Base-by-base conservation (phyloP, 2,888 invertebrate species). In the Apodemia hepburni region DNA sequence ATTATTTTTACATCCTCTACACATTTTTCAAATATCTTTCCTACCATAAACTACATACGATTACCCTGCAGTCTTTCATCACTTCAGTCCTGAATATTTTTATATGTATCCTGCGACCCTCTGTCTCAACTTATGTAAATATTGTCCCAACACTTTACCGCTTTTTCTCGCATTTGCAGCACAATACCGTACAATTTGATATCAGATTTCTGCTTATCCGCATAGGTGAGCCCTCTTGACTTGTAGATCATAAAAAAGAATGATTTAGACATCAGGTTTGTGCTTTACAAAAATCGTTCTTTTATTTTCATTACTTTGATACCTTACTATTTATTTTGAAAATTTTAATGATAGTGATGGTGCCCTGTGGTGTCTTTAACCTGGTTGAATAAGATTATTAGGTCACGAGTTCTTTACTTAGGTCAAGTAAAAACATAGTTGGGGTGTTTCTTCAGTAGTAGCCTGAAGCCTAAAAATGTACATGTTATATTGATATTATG, bases 61-160 rank as follows among this genome's bases (percentile, higher is more conserved):
- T 38, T 38, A 38, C 38, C 38, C 38, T 76, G 75, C 83, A 85
- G 87, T 84, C 84, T 84, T 80, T 84, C 87, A 86, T 87, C 88
- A 85, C 86, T 84, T 86, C 82, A 82, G 77, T 78, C 84, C 87
- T 88, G 88, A 89, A 90, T 90, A 90, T 89, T 85, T 89, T 86
- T 78, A 78, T 81, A 83, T 80, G 79, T 80, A 85, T 81, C 77
- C 74, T 73, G 74, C 72, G 77, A 80, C 80, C 84, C 88, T 89
- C 87, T 89, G 89, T 86, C 88, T 86, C 89, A 83, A 88, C 85
- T 90, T 90, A 90, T 91, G 90, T 87, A 87, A 91, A 91, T 90
- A 75, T 72, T 80, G 81, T 81, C 84, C 87, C 82, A 86, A 91
- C 89, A 90, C 87, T 38, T 38, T 90, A 87, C 85, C 82, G 75